Percentiles rank a stretch among this genome's conserved stretches.
Evolutionary conservation across 2,797 vertebrate species (phyloP).

Genomic region (Coendou prehensilis): DNA sequence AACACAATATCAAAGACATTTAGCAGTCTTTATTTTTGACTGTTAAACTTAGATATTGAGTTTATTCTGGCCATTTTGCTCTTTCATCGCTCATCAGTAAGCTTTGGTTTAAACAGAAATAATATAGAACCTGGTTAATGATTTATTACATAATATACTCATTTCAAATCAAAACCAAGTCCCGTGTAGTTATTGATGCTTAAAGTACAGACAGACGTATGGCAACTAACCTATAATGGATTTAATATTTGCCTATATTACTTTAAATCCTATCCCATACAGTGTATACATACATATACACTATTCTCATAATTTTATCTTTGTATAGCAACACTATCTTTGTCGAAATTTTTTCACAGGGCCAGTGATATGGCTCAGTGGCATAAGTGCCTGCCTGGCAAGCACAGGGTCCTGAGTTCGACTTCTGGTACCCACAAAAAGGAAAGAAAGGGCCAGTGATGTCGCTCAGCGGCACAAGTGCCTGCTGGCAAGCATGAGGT

Average conservation of each 20-base stretch:
- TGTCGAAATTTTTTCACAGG: background rate
- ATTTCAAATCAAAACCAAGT: constrained; percentile 7
- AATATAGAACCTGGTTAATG: background rate
- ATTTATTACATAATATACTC: background rate
- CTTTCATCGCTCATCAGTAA: background rate
- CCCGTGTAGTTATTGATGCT: background rate
- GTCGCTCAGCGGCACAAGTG: too few relatives aligned
- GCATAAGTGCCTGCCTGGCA: too few relatives aligned
- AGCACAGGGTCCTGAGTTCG: too few relatives aligned
- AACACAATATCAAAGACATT: background rate
- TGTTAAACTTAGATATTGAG: background rate
- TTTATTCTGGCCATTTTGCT: constrained; percentile 16
- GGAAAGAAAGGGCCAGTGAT: too few relatives aligned
- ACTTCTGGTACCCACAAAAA: too few relatives aligned
- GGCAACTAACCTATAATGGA: background rate
- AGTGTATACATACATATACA: background rate
- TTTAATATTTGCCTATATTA: background rate
- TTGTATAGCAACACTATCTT: background rate
- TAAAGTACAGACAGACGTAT: background rate
- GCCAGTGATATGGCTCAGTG: too few relatives aligned
- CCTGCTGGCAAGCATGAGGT: too few relatives aligned
- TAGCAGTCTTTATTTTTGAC: background rate
- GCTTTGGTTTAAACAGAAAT: constrained; percentile 28
- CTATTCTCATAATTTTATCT: background rate
- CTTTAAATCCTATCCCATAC: constrained; percentile 8